Evolutionary conservation across 1,140 invertebrate genomes (phyloP), one percentile per base, ranked within the genome.

Genomic region (Aphis craccivora): DNA sequence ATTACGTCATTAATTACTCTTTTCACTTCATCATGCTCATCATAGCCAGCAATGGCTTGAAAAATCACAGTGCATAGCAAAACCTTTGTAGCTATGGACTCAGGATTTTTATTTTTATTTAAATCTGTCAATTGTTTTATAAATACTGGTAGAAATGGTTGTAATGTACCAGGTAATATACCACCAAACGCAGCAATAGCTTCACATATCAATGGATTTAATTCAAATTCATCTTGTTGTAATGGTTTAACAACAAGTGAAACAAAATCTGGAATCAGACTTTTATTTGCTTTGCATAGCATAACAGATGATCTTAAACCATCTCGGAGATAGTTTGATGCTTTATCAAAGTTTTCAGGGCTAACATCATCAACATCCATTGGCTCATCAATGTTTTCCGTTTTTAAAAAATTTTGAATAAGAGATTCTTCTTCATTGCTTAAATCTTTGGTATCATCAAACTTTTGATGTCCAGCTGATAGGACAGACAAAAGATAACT

Each of bases 11-110:
- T 95, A 9, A 97, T 95, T 1, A 96, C 96, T 87, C 95, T 94
- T 48, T 96, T 94, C 90, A 95, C 95, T 96, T 97, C 97, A 97
- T 93, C 96, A 95, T 90, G 96, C n/a, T 90, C 76, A 14, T 84
- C 60, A 40, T 87, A 96, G 83, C 96, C 95, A 84, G 97, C 96
- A 48, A 97, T 96, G 93, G 97, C 97, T 96, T 99, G 98, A 94
- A 99, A 97, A 67, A 99, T 95, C 88, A 98, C 95, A 0, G 97
- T 98, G 94, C 97, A 98, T 7, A 98, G 95, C 95, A 98, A 97
- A 2, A 97, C 96, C 95, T 96, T 94, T 23, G 95, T 94, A 92
- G 94, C 51, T 94, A 81, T 67, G 1, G 37, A 93, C 7, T 84
- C 91, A 20, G 53, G 45, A 43, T 55, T 67, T 23, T 25, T 14